These are phyloP conservation scores for Pseudopleuronectes americanus DNA, from an alignment of 2,797 vertebrate species.

Conservation along the genomic window DNA sequence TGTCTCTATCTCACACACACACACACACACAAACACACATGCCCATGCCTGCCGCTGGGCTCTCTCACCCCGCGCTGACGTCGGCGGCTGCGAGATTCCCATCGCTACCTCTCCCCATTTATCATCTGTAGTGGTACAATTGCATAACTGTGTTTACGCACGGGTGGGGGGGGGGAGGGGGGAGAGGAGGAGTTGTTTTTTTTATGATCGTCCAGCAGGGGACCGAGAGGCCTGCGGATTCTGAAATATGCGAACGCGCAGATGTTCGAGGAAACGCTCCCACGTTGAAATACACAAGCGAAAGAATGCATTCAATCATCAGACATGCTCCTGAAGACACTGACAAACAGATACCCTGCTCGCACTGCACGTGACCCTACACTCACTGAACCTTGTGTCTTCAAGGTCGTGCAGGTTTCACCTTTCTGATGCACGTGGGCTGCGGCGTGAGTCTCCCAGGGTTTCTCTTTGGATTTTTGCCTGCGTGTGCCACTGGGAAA, in stretches of 20 bases:
- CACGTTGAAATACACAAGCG: background rate
- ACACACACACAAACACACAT: conserved; percentile 9
- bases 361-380: background rate
- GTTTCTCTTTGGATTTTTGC: background rate
- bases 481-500: background rate
- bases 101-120: conserved; percentile 41
- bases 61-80: conserved; percentile 53
- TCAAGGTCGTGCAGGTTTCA: background rate
- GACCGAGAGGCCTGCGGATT: background rate
- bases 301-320: conserved; percentile 11
- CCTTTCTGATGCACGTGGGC: background rate
- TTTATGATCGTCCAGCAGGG: conserved; percentile 23
- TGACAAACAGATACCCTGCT: background rate
- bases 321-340: conserved; percentile 8
- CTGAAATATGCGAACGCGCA: background rate
- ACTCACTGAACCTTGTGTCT: conserved; percentile 35
- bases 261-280: conserved; percentile 16
- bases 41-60: conserved; percentile 19
- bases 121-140: conserved; percentile 64
- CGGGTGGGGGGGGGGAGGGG: background rate
- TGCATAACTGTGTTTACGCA: conserved; percentile 75
- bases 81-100: conserved; percentile 49
- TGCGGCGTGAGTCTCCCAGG: background rate
- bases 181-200: conserved; percentile 1
- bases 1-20: conserved; percentile 7